A percentile compares a stretch with the other conserved stretches of the same genome.
Conservation (phyloP, 2,113 vertebrate genomes). For the Burhinus bistriatus region DNA sequence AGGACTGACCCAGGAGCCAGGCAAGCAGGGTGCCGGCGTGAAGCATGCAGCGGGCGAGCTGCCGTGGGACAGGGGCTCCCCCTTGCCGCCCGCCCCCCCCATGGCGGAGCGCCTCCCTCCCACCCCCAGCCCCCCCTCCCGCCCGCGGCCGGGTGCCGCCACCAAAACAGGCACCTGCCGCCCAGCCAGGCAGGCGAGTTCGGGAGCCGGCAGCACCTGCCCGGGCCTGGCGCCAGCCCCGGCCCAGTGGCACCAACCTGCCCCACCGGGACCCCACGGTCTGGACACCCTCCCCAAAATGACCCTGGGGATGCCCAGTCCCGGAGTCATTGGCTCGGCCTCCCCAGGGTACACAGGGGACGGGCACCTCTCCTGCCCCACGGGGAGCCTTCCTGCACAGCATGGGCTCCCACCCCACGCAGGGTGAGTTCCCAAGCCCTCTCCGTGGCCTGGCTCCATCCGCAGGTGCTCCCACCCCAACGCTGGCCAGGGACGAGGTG, state of each 20-base stretch:
- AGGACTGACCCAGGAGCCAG: accelerated
- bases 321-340: neutral
- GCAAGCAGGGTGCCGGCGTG: neutral
- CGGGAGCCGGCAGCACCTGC: conserved; percentile 24
- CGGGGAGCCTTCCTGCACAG: neutral
- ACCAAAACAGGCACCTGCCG: conserved; percentile 54
- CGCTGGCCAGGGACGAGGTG: accelerated
- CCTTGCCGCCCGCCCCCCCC: neutral
- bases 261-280: neutral
- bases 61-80: neutral
- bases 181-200: conserved; percentile 28
- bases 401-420: neutral
- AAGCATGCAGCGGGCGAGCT: neutral
- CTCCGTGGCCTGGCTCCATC: neutral
- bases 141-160: conserved; percentile 43
- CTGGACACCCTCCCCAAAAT: neutral
- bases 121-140: conserved; percentile 65
- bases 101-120: neutral
- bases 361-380: neutral
- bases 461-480: neutral
- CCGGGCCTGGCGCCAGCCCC: neutral
- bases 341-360: neutral
- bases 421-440: neutral
- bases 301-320: neutral
- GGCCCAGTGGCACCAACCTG: neutral